These are phyloP conservation scores for Xiphias gladius DNA, from an alignment of 2,113 vertebrate species.

Conservation along the genomic window DNA sequence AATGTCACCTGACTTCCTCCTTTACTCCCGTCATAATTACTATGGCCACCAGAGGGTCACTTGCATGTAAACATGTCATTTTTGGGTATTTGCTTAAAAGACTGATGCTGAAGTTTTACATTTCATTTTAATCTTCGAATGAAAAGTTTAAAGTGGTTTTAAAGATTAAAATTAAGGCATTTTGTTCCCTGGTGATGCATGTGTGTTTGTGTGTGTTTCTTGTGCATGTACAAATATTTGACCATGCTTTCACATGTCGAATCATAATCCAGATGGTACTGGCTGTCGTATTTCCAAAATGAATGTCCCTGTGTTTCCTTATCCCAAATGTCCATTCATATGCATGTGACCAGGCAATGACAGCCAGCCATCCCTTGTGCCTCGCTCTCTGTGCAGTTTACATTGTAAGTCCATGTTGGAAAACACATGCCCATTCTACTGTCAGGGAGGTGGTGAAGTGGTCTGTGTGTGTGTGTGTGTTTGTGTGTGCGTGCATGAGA, in stretches of 20 bases:
- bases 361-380: conserved; percentile 56
- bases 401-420: conserved; percentile 82
- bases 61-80: too few relatives aligned
- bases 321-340: conserved; percentile 79
- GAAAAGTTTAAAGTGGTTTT: neutral
- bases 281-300: conserved; percentile 52
- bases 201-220: conserved; percentile 54
- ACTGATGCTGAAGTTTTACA: neutral
- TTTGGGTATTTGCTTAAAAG: too few relatives aligned
- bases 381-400: conserved; percentile 42
- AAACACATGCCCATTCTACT: conserved; percentile 79
- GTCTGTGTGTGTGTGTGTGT: conserved; percentile 24
- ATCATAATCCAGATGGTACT: conserved; percentile 73
- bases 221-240: conserved; percentile 72
- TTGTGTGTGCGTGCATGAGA: conserved; percentile 76
- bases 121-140: neutral
- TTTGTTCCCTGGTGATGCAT: neutral
- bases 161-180: neutral
- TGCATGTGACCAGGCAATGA: conserved; percentile 70
- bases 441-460: conserved; percentile 45
- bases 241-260: conserved; percentile 55
- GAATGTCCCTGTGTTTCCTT: conserved; percentile 29
- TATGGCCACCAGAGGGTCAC: too few relatives aligned
- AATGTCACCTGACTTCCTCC: too few relatives aligned
- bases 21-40: too few relatives aligned